Base-by-base conservation (phyloP, 23 tunicate species). In the Corella eumyota region DNA sequence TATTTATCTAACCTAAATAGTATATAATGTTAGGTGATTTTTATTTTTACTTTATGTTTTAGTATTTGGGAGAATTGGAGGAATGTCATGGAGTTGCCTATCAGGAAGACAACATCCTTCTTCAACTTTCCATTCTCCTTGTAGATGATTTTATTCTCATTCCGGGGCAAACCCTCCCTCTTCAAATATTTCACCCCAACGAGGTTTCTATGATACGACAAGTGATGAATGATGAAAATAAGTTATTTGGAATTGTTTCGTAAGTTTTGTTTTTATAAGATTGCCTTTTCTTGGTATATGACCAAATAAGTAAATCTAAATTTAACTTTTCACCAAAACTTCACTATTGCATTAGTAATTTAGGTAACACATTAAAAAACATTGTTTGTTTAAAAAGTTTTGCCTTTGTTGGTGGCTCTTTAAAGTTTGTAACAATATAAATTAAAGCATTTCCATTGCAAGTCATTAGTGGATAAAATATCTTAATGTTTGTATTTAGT, bases 1-100 rank as follows among this genome's bases (percentile, higher is more conserved):
- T n/a, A n/a, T n/a, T n/a, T n/a, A n/a, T n/a, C n/a, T n/a, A n/a
- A n/a, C n/a, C n/a, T n/a, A n/a, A n/a, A n/a, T n/a, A n/a, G n/a
- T n/a, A n/a, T n/a, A n/a, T n/a, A n/a, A n/a, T n/a, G n/a, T n/a
- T n/a, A n/a, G n/a, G 49, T 21, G 20, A 7, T 21, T 53, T 21
- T 13, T 17, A 9, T 11, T 59, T 27, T 59, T 4, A 15, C 7
- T 6, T 58, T 6, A 32, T 34, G 3, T 80, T 45, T 34, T 72
- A 86, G 88, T 88, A 88, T 46, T 63, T 88, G 6, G 96, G 96
- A 22, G 88, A 88, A 30, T 72, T 88, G 88, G 81, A 73, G 51
- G 96, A 88, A 17, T 88, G 96, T 77, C 77, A 80, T 62, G 95
- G 95, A 25, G 64, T 77, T 25, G 67, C 75, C n/a, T 77, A 85